Evolutionary conservation across 2,888 invertebrate genomes (phyloP).

Genomic region (Apeira syringaria): DNA sequence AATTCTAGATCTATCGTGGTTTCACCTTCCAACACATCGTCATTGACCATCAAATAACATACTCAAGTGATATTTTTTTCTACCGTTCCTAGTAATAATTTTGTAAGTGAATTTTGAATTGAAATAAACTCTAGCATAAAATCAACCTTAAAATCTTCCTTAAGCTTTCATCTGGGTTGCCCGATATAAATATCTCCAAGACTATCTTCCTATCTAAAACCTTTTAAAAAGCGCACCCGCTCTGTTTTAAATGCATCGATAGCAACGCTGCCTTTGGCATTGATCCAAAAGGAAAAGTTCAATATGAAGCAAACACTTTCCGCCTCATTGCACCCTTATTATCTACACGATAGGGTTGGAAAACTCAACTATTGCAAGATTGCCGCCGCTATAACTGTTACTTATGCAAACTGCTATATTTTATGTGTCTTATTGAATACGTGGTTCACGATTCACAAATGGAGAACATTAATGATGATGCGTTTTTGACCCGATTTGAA

Average conservation of each 20-base stretch:
- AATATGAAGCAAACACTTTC: slow-evolving; percentile 10
- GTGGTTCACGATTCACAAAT: slow-evolving; percentile 7
- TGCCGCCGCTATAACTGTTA: slow-evolving; percentile 13
- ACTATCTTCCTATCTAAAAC: slow-evolving; percentile 20
- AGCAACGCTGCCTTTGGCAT: slow-evolving; percentile 22
- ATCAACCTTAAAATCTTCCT: too few relatives aligned
- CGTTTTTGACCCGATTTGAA: too few relatives aligned
- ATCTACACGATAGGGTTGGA: slow-evolving; percentile 7
- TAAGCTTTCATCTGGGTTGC: slow-evolving; percentile 28
- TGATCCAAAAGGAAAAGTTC: slow-evolving; percentile 24
- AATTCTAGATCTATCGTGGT: too few relatives aligned
- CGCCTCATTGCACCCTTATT: slow-evolving; percentile 11
- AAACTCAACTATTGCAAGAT: slow-evolving; percentile 4
- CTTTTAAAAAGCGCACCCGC: slow-evolving; percentile 25
- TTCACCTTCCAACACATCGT: too few relatives aligned
- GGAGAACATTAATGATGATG: slow-evolving; percentile 1
- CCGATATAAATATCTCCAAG: slow-evolving; percentile 27
- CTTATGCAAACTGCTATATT: slow-evolving; percentile 30
- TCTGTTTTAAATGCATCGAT: slow-evolving; percentile 27
- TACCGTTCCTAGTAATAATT: too few relatives aligned
- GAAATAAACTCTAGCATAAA: slow-evolving; percentile 11
- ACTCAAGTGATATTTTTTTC: too few relatives aligned
- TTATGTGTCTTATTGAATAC: slow-evolving; percentile 29
- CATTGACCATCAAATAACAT: too few relatives aligned
- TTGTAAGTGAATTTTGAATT: slow-evolving; percentile 1